A percentile compares a stretch with the other conserved stretches of the same genome.
Conservation (phyloP, 30 jellyfish, hydroid and myxozoan species). For the Hydractinia echinata region DNA sequence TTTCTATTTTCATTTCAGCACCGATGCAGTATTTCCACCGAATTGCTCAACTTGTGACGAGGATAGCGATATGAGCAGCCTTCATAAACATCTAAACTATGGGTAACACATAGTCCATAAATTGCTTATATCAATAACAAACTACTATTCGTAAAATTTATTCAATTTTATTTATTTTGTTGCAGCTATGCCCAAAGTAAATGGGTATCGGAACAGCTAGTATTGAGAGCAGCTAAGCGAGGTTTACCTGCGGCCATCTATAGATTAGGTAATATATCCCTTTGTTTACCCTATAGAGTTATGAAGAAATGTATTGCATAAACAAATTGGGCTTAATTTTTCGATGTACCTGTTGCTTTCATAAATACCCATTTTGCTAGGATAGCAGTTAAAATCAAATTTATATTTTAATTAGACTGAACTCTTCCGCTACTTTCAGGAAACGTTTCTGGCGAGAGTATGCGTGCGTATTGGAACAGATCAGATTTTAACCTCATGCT, state of each 20-base stretch:
- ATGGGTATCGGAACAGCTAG: slow-evolving; percentile 94
- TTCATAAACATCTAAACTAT: slow-evolving; percentile 45
- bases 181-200: slow-evolving; percentile 76
- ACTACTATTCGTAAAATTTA: not conserved
- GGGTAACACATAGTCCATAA: slow-evolving; percentile 44
- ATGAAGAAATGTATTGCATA: too few species aligned
- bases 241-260: slow-evolving; percentile 86
- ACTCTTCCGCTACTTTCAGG: slow-evolving; percentile 29
- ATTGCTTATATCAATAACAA: not conserved
- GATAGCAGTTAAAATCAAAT: too few species aligned
- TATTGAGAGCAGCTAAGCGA: slow-evolving; percentile 55
- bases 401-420: too few species aligned
- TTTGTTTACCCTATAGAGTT: too few species aligned
- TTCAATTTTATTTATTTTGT: not conserved
- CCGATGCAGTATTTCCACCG: slow-evolving; percentile 89
- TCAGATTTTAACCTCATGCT: slow-evolving; percentile 69
- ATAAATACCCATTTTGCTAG: too few species aligned
- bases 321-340: too few species aligned
- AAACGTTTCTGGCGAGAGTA: slow-evolving; percentile 73
- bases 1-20: slow-evolving; percentile 38
- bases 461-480: slow-evolving; percentile 71
- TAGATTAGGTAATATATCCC: slow-evolving; percentile 66
- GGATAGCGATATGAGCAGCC: slow-evolving; percentile 55
- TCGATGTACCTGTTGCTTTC: too few species aligned
- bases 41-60: slow-evolving; percentile 53